Evolutionary conservation across 2,888 invertebrate genomes (phyloP), one percentile per base, ranked within the genome.

Genomic region (Brachycybe producta): DNA sequence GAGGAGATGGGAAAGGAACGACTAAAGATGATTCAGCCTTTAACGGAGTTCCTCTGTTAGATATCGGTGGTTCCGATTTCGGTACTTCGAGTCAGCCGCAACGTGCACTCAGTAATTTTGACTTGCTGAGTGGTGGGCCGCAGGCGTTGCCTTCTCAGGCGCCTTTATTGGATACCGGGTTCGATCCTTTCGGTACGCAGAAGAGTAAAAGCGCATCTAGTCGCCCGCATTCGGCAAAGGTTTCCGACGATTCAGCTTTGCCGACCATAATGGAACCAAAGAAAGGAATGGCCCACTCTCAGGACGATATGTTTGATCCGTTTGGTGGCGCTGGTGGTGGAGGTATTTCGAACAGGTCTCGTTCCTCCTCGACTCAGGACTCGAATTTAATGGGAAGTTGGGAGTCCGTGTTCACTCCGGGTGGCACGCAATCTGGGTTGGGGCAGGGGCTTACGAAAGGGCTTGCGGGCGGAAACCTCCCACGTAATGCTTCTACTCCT

Each of bases 331-430:
- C 5, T n/a, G 34, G 21, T n/a, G 24, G 23, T n/a, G 38, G 47
- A 7, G n/a, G n/a, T n/a, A n/a, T n/a, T n/a, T n/a, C n/a, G n/a
- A 41, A 41, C 21, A 30, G 34, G 21, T 34, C 41, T 2, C 44
- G 48, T 19, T 30, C 26, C 15, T 48, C 48, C 17, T 27, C 48
- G 17, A 40, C 40, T 24, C 48, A 48, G 48, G 54, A 54, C 17
- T 44, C 54, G 2, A 54, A 43, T 32, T 38, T 54, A 17, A 54
- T 54, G 54, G 54, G 54, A 19, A 54, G 54, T 49, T 54, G 52
- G 54, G 54, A 54, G 15, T 54, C 54, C 27, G 52, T 54, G 2
- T 54, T 54, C 32, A 45, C 34, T n/a, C 49, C 52, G 17, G n/a
- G n/a, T n/a, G 36, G 27, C 11, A 23, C 43, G 4, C 40, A 17